Base-by-base conservation (phyloP, 2,113 vertebrate genomes). In the Marmota monax region DNA sequence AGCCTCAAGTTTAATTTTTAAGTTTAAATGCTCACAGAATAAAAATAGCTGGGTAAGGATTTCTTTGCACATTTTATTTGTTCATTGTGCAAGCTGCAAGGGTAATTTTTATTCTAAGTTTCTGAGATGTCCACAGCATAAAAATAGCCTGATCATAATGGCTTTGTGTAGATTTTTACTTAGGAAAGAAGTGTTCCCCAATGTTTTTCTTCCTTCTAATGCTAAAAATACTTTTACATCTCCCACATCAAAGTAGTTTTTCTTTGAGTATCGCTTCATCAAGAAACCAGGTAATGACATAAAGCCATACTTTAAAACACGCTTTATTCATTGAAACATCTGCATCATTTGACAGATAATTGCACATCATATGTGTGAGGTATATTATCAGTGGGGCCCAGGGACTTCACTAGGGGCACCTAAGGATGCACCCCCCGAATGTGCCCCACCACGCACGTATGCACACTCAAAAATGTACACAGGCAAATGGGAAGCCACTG, bases 161-260 rank as follows among this genome's bases (percentile, higher is more conserved):
- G 39, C 29, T 92, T 82, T 32, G 0, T 78, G 67, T 25, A 13
- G 69, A 89, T 69, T 65, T 94, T 65, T 45, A 37, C 45, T 79
- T 65, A 42, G 34, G 45, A 87, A 84, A 67, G 72, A 90, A 37
- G 4, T 61, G 32, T 63, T 73, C 76, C 56, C 80, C 48, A 63
- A 22, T 61, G 32, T 83, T 67, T 95, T 90, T 45, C 37, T 90
- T 84, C 18, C 88, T 80, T 73, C 9, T 14, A 80, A 67, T 45
- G 80, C 70, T 97, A 92, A 95, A 95, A 90, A 80, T 87, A 89
- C 32, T 73, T 79, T 2, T 39, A 89, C 93, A 65, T 79, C 37
- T 89, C 78, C 63, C 58, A 90, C 56, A 77, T 79, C 73, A 74
- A 85, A 96, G 51, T 16, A 45, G 14, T 94, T 96, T 74, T 94